Base-by-base conservation (phyloP, 2,797 vertebrate species). In the Sphenodon punctatus region DNA sequence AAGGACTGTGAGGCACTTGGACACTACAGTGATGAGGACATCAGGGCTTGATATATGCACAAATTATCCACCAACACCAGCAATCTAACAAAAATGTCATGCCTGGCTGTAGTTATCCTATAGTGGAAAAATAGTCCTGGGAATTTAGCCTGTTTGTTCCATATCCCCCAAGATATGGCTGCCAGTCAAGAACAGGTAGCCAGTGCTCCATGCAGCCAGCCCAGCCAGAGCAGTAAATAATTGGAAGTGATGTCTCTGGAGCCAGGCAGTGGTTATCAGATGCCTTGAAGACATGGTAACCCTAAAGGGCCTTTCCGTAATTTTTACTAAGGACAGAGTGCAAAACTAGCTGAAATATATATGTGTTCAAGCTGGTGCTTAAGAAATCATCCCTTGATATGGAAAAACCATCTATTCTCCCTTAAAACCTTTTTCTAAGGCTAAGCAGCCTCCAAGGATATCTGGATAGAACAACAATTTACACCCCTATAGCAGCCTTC, bases 381-480 rank as follows among this genome's bases (percentile, higher is more conserved):
- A 67, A 80, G 39, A 63, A 87, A 68, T 14, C 19, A 4, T 45
- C 36, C 64, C 3, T 22, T 63, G 53, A 43, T 34, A 45, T 30
- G 56, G 65, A 79, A 80, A 41, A 60, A 8, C 42, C 23, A 30
- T 0, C 1, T 25, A 61, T 70, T 9, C 41, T 17, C 6, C 65
- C 72, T 39, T 39, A 32, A 89, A 84, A 74, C 13, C 41, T 32
- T 49, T 67, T 81, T 65, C 55, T 85, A 75, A 85, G 77, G 36
- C 46, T 75, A 67, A 53, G 61, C 82, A 85, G 66, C 23, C 7
- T 71, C 22, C 45, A 72, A n/a, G 17, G 56, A 30, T 53, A 34
- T 6, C 53, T 56, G 53, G 19, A 65, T 75, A 55, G 34, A 86
- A 32, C 34, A 77, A 65, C 7, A 15, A 43, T 23, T 72, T 45